Conservation (phyloP, 2,113 vertebrate species). For the Carassius carassius region DNA sequence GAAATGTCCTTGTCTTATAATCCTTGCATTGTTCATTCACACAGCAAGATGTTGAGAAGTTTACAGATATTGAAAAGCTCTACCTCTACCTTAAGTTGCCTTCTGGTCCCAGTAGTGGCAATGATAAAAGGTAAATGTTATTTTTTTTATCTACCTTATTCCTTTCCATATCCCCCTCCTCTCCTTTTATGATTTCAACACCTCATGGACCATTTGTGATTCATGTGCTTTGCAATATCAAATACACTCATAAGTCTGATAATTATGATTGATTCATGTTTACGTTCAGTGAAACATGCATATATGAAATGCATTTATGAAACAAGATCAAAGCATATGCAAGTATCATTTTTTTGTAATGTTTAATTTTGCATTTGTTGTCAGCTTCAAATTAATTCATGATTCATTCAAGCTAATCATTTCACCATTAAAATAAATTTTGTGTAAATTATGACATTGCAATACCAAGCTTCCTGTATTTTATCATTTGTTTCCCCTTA, state of each 20-base stretch:
- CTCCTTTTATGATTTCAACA: constrained; percentile 14
- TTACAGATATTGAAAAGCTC: constrained; percentile 99
- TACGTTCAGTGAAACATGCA: constrained; percentile 3
- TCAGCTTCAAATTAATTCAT: background rate
- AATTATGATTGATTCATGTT: background rate
- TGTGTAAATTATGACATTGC: constrained; percentile 58
- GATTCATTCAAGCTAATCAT: constrained; percentile 4
- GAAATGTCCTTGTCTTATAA: background rate
- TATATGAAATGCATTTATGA: constrained; percentile 1
- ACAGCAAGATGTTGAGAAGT: constrained; percentile 99
- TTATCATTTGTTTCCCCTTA: constrained; percentile 79
- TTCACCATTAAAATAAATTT: background rate
- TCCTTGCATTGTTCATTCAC: constrained; percentile 54
- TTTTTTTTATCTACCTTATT: background rate
- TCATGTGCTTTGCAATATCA: constrained; percentile 11
- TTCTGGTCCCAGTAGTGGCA: constrained; percentile 97
- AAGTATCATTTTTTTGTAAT: background rate
- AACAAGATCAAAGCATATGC: background rate
- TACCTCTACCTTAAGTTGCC: constrained; percentile 99
- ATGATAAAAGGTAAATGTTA: constrained; percentile 88
- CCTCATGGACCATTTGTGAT: background rate
- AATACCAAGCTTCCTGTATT: constrained; percentile 75
- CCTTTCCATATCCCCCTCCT: constrained; percentile 3
- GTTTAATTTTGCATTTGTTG: constrained; percentile 8
- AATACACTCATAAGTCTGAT: constrained; percentile 2